Conservation (phyloP, 2,888 invertebrate genomes). For the Drosophila merina region DNA sequence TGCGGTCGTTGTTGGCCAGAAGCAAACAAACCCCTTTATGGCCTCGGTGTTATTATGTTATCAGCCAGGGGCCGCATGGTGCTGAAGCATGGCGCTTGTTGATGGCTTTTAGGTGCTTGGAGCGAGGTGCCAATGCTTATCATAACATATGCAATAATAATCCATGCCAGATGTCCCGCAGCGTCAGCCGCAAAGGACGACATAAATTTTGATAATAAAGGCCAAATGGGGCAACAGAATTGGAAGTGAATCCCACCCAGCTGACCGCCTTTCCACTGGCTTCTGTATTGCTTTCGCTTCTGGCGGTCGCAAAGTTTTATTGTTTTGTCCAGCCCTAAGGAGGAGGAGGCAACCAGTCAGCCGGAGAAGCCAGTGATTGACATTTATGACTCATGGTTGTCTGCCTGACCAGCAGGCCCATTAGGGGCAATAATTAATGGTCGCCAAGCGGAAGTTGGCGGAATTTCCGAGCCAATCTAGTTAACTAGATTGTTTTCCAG, state of each 20-base stretch:
- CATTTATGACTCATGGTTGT: constrained; percentile 33
- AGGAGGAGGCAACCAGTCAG: not conserved
- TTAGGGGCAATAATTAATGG: constrained; percentile 36
- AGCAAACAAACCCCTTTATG: constrained; percentile 67
- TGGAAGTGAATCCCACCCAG: not conserved
- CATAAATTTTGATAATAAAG: constrained; percentile 63
- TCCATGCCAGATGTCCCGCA: constrained; percentile 39
- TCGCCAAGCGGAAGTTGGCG: not conserved
- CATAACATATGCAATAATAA: constrained; percentile 73
- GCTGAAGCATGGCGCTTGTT: constrained; percentile 1
- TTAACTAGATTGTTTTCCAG: not conserved
- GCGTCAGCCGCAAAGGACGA: constrained; percentile 37
- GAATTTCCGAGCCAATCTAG: not conserved
- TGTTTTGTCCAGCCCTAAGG: constrained; percentile 4
- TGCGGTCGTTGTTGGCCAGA: constrained; percentile 37
- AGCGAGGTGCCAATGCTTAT: constrained; percentile 53
- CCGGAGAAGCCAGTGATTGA: constrained; percentile 24
- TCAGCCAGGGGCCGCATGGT: constrained; percentile 39
- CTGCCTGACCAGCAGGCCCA: constrained; percentile 24
- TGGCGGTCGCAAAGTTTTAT: constrained; percentile 10
- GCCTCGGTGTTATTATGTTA: constrained; percentile 58
- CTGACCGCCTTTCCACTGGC: constrained; percentile 1
- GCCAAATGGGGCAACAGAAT: constrained; percentile 46
- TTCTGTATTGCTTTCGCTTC: constrained; percentile 1
- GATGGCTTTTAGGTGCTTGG: constrained; percentile 10